These are phyloP conservation scores for Genyomyrus donnyi DNA, from an alignment of 2,113 vertebrate species.

Conservation along the genomic window DNA sequence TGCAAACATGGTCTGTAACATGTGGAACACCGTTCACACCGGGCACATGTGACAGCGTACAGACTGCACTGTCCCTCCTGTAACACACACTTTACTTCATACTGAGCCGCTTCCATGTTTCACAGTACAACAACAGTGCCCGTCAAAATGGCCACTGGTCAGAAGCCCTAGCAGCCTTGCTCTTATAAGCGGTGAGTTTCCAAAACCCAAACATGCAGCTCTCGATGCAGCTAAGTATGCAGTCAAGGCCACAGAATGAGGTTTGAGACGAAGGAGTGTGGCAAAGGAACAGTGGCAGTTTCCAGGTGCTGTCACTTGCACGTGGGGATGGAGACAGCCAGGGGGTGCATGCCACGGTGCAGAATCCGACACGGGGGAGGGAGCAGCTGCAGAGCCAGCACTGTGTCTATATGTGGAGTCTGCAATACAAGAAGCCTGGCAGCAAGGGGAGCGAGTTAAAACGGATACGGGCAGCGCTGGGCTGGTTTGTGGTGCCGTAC, in stretches of 20 bases:
- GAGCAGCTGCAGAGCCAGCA: background rate
- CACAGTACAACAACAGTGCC: background rate
- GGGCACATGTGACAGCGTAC: background rate
- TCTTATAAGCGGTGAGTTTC: background rate
- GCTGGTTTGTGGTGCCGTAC: background rate
- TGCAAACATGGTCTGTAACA: background rate
- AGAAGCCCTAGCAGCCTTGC: background rate
- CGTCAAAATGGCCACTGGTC: background rate
- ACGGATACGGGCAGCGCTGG: background rate
- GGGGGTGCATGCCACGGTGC: background rate
- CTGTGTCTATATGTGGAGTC: background rate
- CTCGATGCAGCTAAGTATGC: background rate
- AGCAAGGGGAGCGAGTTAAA: background rate
- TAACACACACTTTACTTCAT: background rate
- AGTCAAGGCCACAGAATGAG: background rate
- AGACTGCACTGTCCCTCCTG: background rate
- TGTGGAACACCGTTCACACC: background rate
- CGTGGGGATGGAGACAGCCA: background rate
- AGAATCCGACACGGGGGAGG: background rate
- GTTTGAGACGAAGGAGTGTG: background rate
- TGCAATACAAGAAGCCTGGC: background rate
- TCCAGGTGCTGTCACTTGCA: background rate
- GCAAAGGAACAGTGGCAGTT: background rate
- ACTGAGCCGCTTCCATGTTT: conserved; percentile 10
- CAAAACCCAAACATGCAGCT: background rate